A percentile compares a stretch with the other conserved stretches of the same genome.
phyloP scores from a whole-genome alignment of 2,797 vertebrate species.

The Crocodylus rhombifer region DNA sequence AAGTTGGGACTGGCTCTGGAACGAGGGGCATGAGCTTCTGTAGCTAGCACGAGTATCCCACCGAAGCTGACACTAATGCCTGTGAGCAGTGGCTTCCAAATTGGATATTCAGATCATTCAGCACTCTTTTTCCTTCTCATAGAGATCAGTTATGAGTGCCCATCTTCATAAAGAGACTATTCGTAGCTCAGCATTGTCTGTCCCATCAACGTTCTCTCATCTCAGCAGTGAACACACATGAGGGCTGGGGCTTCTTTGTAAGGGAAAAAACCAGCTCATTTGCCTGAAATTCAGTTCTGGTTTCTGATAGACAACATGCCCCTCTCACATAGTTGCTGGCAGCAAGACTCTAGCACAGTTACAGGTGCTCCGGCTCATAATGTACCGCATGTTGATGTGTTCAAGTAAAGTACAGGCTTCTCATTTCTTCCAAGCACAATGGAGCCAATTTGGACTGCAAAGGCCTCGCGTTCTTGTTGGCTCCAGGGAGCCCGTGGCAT shows the following conservation, averaged over 20 bases:
- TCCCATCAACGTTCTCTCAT: not conserved
- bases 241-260: not conserved
- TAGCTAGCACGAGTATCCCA: too few relatives aligned
- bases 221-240: fast-evolving
- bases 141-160: not conserved
- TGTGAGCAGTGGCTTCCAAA: not conserved
- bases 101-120: not conserved
- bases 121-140: too few relatives aligned
- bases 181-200: not conserved
- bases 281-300: not conserved
- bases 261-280: too few relatives aligned
- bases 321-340: not conserved
- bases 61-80: not conserved
- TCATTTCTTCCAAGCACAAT: not conserved
- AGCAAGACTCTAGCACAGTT: not conserved
- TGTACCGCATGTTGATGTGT: fast-evolving
- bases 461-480: fast-evolving
- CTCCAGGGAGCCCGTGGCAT: not conserved
- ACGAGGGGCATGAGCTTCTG: fast-evolving
- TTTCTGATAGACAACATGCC: not conserved
- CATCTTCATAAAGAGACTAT: not conserved
- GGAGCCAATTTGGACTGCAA: not conserved
- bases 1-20: not conserved
- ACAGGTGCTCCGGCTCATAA: not conserved
- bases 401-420: not conserved